phyloP scores from a whole-genome alignment of 2,113 vertebrate species.

The Donacobius atricapilla region DNA sequence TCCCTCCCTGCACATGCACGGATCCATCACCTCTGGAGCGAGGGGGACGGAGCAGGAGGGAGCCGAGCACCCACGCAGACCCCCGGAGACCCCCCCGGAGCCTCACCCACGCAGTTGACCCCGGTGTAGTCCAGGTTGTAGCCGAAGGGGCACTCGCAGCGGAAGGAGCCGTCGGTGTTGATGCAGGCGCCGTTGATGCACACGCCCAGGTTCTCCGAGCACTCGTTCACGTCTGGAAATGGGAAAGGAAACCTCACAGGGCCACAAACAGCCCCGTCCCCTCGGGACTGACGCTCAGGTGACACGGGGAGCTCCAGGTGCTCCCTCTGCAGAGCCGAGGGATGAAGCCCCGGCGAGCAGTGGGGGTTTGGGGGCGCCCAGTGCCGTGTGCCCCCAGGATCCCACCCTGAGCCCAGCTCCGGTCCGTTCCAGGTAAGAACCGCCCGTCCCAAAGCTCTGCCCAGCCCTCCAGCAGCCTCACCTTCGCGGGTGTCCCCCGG shows the following conservation, averaged over 20 bases:
- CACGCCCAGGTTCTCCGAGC: conserved; percentile 84
- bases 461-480: conserved; percentile 23
- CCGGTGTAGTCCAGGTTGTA: conserved; percentile 91
- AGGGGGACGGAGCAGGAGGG: neutral
- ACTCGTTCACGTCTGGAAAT: conserved; percentile 86
- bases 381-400: too few species aligned
- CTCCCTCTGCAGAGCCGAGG: neutral
- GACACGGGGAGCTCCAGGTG: neutral
- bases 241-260: rapidly evolving
- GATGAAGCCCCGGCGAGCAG: too few species aligned
- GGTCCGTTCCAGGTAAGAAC: neutral
- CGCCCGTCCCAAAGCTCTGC: neutral
- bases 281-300: neutral
- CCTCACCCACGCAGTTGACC: conserved; percentile 87
- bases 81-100: neutral
- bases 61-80: neutral
- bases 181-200: conserved; percentile 88
- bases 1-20: rapidly evolving
- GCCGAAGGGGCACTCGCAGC: conserved; percentile 92
- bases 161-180: conserved; percentile 93
- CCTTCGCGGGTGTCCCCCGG: conserved; percentile 81
- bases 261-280: neutral
- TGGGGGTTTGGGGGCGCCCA: neutral
- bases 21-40: rapidly evolving
- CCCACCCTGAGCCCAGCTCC: neutral